Percentiles rank a stretch among this genome's conserved stretches.
Conservation (phyloP, 2,888 invertebrate species). For the Linnaemya vulpina region DNA sequence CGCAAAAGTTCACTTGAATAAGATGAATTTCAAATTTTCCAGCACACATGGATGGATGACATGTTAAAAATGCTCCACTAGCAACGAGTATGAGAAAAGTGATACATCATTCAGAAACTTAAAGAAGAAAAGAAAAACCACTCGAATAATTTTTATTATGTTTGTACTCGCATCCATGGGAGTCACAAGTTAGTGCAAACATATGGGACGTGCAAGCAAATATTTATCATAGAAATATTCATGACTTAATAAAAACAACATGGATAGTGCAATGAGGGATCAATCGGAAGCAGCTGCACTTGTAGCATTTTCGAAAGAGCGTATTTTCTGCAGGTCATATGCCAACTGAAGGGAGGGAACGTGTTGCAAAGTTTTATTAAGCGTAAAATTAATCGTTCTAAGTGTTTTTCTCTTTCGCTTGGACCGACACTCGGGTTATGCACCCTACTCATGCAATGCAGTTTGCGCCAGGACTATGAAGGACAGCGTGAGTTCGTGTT, state of each 20-base stretch:
- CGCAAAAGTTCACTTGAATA: constrained; percentile 51
- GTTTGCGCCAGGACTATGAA: no score
- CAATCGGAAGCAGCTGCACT: constrained; percentile 30
- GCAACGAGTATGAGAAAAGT: constrained; percentile 25
- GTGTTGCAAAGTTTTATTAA: background rate
- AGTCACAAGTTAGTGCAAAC: constrained; percentile 48
- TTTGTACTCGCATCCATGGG: background rate
- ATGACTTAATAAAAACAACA: constrained; percentile 52
- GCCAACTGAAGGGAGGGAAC: background rate
- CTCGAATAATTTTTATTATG: constrained; percentile 18
- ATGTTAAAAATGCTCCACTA: constrained; percentile 6
- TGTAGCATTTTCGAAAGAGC: background rate
- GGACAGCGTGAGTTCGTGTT: no score
- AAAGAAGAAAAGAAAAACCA: constrained; percentile 18
- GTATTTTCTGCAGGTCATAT: background rate
- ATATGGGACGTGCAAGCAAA: constrained; percentile 19
- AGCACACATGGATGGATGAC: constrained; percentile 1
- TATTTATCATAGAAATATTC: constrained; percentile 21
- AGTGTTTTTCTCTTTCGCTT: no score
- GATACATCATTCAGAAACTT: constrained; percentile 53
- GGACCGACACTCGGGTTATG: no score
- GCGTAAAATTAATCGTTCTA: background rate
- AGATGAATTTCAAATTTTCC: constrained; percentile 61
- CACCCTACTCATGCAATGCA: no score
- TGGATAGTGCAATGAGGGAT: constrained; percentile 35